phyloP scores from a whole-genome alignment of 2,888 invertebrate species.

The Cremastobaeus sp. region DNA sequence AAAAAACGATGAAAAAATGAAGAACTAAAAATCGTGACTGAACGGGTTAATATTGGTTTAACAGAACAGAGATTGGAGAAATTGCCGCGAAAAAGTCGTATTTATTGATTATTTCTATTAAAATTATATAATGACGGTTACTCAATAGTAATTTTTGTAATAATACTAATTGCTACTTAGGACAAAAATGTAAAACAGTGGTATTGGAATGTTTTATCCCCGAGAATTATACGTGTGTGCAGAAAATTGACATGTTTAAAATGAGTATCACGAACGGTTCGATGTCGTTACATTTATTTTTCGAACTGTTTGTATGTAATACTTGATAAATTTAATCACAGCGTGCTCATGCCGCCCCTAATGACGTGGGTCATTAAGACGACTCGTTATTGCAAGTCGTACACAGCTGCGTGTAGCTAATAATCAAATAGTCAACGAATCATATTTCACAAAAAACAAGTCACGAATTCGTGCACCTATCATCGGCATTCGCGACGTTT shows the following conservation, averaged over 20 bases:
- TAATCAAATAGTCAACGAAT: slow-evolving; percentile 56
- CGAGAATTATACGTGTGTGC: slow-evolving; percentile 41
- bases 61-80: not conserved
- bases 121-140: slow-evolving; percentile 44
- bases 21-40: too few species aligned
- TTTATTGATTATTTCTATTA: slow-evolving; percentile 36
- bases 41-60: too few species aligned
- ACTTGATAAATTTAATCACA: slow-evolving; percentile 60
- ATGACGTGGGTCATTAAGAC: slow-evolving; percentile 54
- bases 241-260: slow-evolving; percentile 59
- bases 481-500: slow-evolving; percentile 32
- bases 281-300: slow-evolving; percentile 54
- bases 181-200: slow-evolving; percentile 36
- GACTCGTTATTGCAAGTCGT: slow-evolving; percentile 49
- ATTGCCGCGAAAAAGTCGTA: not conserved
- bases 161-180: slow-evolving; percentile 44
- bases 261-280: slow-evolving; percentile 53
- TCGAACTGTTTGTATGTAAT: slow-evolving; percentile 55
- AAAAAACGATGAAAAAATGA: too few species aligned
- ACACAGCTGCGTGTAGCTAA: slow-evolving; percentile 55
- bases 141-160: slow-evolving; percentile 49
- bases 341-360: slow-evolving; percentile 57
- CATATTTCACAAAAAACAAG: slow-evolving; percentile 50
- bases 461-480: slow-evolving; percentile 49
- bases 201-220: slow-evolving; percentile 44